Evolutionary conservation across 2,113 vertebrate species (phyloP).

Genomic region (Apus apus): DNA sequence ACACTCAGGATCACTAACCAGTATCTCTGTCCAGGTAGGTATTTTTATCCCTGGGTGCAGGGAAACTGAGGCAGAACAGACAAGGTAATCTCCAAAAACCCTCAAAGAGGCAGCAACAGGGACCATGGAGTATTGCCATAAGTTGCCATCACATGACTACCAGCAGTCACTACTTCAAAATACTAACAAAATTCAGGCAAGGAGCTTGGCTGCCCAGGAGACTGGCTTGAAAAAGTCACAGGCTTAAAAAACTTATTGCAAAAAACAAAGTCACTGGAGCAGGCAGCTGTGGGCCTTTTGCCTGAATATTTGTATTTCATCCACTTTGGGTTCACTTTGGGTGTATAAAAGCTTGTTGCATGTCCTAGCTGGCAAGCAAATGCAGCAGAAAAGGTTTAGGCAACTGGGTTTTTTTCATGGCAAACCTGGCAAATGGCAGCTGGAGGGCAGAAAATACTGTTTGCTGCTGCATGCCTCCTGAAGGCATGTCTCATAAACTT

Average conservation of each 20-base stretch:
- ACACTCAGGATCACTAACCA: accelerated
- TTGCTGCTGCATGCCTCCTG: neutral
- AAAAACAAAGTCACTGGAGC: neutral
- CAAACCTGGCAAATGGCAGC: neutral
- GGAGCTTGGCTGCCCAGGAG: neutral
- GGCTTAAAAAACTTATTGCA: neutral
- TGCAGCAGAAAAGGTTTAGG: neutral
- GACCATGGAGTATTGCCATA: neutral
- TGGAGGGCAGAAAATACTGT: neutral
- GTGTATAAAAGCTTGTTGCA: accelerated
- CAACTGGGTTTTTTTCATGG: neutral
- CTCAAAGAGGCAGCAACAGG: neutral
- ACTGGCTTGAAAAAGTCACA: neutral
- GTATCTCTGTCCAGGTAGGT: neutral
- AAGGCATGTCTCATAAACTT: neutral
- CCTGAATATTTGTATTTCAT: neutral
- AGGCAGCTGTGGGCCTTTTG: neutral
- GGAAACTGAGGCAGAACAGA: neutral
- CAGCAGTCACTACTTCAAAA: neutral
- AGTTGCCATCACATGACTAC: accelerated
- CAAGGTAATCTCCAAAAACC: neutral
- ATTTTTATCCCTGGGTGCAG: neutral
- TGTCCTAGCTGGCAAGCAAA: neutral
- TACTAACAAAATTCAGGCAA: neutral
- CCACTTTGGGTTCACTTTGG: neutral